Evolutionary conservation across 2,797 vertebrate species (phyloP).

Genomic region (Cheirogaleus major): DNA sequence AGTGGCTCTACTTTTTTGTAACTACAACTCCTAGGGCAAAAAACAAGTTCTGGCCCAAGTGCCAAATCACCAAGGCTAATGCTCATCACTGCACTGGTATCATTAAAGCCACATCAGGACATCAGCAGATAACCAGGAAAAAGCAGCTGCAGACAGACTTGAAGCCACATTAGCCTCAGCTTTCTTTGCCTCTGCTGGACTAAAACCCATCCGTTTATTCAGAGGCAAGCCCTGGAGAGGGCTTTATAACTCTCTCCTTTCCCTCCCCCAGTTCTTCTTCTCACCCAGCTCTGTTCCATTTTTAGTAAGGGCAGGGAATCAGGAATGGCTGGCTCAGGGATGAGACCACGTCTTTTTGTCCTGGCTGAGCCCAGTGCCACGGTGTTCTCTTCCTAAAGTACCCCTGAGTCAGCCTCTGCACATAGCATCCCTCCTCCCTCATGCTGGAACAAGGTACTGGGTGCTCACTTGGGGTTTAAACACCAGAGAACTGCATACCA

Average conservation of each 20-base stretch:
- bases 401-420: not conserved
- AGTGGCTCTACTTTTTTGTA: not conserved
- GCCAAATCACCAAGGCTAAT: not conserved
- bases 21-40: not conserved
- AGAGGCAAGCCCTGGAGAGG: not conserved
- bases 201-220: not conserved
- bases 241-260: not conserved
- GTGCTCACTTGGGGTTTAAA: not conserved
- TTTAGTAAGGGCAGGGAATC: not conserved
- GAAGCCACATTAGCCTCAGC: not conserved
- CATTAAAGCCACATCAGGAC: not conserved
- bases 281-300: not conserved
- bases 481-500: not conserved
- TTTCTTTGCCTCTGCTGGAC: not conserved
- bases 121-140: not conserved
- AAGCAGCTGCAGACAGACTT: not conserved
- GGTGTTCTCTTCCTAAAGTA: not conserved
- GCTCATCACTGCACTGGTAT: not conserved
- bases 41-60: constrained; percentile 48
- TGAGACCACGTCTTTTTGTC: not conserved
- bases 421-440: not conserved
- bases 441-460: not conserved
- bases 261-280: fast-evolving
- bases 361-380: not conserved
- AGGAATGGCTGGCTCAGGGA: not conserved